Conservation (phyloP, 2,113 vertebrate genomes). For the Coryphaenoides rupestris region DNA sequence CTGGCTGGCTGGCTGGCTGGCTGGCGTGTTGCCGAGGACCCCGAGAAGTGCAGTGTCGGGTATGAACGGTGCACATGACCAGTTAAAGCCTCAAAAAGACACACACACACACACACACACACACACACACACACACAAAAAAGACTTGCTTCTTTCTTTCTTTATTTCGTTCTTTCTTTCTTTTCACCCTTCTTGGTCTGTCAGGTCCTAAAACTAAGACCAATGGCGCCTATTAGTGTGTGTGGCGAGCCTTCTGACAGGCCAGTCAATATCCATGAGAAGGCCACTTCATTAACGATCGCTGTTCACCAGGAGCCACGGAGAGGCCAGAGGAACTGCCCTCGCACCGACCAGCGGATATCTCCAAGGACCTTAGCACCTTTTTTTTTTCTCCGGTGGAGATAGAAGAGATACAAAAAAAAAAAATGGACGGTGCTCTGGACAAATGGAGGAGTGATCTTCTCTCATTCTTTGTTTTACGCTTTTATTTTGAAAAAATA, state of each 20-base stretch:
- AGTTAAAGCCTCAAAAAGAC: no score
- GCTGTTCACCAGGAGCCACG: constrained; percentile 85
- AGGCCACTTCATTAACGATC: constrained; percentile 98
- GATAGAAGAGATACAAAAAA: not conserved
- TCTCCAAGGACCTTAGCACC: constrained; percentile 70
- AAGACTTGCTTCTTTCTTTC: no score
- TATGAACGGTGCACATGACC: no score
- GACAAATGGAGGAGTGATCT: no score
- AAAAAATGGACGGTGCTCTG: not conserved
- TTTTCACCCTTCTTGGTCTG: constrained; percentile 47
- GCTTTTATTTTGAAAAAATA: no score
- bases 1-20: no score
- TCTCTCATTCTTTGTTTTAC: no score
- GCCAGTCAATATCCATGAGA: constrained; percentile 98
- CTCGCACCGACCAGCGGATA: constrained; percentile 86
- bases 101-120: no score
- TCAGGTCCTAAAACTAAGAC: constrained; percentile 97
- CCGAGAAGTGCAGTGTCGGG: no score
- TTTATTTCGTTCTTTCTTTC: no score
- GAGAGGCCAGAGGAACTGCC: constrained; percentile 86
- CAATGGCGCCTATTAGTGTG: constrained; percentile 98
- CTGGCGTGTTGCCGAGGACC: no score
- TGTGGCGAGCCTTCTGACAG: constrained; percentile 94
- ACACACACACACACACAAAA: no score
- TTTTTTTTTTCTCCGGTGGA: constrained; percentile 26